Percentiles rank a stretch among this genome's conserved stretches.
phyloP scores from a whole-genome alignment of 2,113 vertebrate species.

The Mesoclemmys tuberculata region DNA sequence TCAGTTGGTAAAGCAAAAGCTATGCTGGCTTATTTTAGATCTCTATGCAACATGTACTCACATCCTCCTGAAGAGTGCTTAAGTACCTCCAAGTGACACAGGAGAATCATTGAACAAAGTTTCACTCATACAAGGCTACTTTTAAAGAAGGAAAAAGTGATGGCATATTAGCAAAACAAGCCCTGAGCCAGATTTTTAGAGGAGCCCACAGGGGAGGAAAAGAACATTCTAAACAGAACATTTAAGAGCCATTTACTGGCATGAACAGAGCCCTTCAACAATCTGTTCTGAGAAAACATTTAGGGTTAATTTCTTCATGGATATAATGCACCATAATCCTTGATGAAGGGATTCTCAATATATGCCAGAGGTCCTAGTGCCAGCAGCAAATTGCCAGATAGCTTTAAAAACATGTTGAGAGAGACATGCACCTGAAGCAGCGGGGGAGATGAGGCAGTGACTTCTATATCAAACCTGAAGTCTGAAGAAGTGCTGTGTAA shows the following conservation, averaged over 20 bases:
- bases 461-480: background rate
- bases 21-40: background rate
- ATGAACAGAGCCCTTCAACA: constrained; percentile 13
- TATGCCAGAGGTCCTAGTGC: constrained; percentile 65
- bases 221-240: background rate
- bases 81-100: background rate
- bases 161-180: background rate
- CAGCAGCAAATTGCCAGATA: constrained; percentile 21
- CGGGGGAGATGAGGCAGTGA: background rate
- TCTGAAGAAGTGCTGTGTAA: background rate
- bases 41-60: background rate
- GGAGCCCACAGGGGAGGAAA: background rate
- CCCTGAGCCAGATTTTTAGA: background rate
- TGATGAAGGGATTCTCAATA: constrained; percentile 41
- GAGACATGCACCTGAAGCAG: background rate
- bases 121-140: background rate
- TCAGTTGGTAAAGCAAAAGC: background rate
- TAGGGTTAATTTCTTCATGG: constrained; percentile 62
- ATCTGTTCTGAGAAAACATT: constrained; percentile 11
- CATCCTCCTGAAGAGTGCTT: background rate
- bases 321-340: constrained; percentile 49
- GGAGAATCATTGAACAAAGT: background rate
- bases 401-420: background rate
- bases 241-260: background rate
- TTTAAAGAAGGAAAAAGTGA: background rate